Conservation (phyloP, 2,797 vertebrate species). For the Anguilla megastoma region DNA sequence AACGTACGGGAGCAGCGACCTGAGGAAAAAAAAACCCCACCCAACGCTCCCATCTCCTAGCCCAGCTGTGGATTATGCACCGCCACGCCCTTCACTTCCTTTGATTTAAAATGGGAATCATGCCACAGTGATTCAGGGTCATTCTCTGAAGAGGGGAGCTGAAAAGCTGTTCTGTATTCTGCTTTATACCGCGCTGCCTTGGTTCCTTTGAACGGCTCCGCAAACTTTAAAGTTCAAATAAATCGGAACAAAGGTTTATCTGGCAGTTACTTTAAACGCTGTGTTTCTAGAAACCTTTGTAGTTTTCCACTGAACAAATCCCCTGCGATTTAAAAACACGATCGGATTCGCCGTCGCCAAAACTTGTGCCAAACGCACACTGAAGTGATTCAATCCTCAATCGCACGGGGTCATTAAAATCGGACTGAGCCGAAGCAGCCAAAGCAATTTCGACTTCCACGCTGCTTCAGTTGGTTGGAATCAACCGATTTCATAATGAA, state of each 20-base stretch:
- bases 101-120: background rate
- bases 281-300: constrained; percentile 1
- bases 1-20: too few relatives aligned
- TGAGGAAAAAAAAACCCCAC: background rate
- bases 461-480: background rate
- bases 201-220: background rate
- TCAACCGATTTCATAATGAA: background rate
- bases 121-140: background rate
- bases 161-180: background rate
- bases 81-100: background rate
- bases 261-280: background rate
- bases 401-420: background rate
- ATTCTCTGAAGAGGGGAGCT: background rate
- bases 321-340: background rate
- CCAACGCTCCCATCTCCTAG: background rate
- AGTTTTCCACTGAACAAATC: constrained; percentile 3
- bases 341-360: background rate
- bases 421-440: background rate
- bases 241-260: background rate
- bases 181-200: background rate
- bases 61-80: background rate
- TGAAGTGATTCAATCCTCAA: background rate
- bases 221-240: background rate
- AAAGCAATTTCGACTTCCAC: background rate
- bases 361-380: background rate